These are phyloP conservation scores for Aricia agestis DNA, from an alignment of 1,140 invertebrate species.

Conservation along the genomic window DNA sequence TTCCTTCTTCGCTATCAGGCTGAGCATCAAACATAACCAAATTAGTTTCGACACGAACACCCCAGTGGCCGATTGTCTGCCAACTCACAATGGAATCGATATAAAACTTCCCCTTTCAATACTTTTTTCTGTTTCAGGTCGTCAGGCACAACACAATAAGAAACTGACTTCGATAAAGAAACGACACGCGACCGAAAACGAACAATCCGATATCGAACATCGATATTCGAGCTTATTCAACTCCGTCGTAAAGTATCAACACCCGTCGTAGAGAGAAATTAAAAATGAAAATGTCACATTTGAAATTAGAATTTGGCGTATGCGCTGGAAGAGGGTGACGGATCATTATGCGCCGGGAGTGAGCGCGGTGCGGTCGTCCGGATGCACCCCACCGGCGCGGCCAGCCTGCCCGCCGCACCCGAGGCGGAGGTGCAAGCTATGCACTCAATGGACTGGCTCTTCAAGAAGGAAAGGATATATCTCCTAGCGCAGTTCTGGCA, in stretches of 20 bases:
- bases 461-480: conserved; percentile 95
- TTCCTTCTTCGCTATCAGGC: conserved; percentile 50
- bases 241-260: conserved; percentile 2
- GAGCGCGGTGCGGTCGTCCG: conserved; percentile 68
- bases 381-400: conserved; percentile 84
- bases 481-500: conserved; percentile 95
- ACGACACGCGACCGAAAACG: conserved; percentile 54
- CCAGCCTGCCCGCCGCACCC: conserved; percentile 86
- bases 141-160: conserved; percentile 51
- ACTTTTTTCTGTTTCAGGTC: conserved; percentile 64
- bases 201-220: conserved; percentile 41
- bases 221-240: conserved; percentile 28
- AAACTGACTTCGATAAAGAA: conserved; percentile 39
- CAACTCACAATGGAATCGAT: conserved; percentile 61
- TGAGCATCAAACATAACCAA: conserved; percentile 63
- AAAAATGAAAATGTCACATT: conserved; percentile 39
- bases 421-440: conserved; percentile 86
- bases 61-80: conserved; percentile 64
- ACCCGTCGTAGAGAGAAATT: conserved; percentile 10
- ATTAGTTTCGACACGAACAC: conserved; percentile 72
- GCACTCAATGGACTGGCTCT: conserved; percentile 95
- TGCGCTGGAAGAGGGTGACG: conserved; percentile 37
- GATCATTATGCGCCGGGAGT: conserved; percentile 53
- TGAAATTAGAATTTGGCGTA: conserved; percentile 35
- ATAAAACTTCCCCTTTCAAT: conserved; percentile 60